These are phyloP conservation scores for Deroplatys truncata DNA, from an alignment of 2,888 invertebrate genomes.

Conservation along the genomic window DNA sequence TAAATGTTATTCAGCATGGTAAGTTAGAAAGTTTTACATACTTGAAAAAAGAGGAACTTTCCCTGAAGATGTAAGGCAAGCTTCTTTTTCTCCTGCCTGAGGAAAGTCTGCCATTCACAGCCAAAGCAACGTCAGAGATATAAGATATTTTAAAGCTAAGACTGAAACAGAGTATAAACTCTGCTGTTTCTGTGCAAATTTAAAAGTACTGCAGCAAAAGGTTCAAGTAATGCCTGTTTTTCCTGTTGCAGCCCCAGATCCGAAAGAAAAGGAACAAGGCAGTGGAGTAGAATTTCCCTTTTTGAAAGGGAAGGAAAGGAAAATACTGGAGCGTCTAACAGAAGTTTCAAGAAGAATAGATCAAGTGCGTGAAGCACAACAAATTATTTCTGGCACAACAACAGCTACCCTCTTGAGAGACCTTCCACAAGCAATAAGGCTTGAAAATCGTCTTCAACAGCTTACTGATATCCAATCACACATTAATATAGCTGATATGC, in stretches of 20 bases:
- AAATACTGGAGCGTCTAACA: slow-evolving; percentile 52
- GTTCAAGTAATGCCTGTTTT: slow-evolving; percentile 5
- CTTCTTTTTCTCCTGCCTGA: too few relatives aligned
- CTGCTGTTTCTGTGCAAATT: too few relatives aligned
- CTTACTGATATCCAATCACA: slow-evolving; percentile 57
- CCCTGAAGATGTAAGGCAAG: too few relatives aligned
- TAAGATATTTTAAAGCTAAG: too few relatives aligned
- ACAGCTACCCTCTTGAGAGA: slow-evolving; percentile 38
- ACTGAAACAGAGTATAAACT: too few relatives aligned
- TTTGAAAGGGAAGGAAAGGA: slow-evolving; percentile 56
- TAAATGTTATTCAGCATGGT: too few relatives aligned
- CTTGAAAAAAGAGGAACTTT: too few relatives aligned
- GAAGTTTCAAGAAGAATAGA: slow-evolving; percentile 37
- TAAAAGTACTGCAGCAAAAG: too few relatives aligned
- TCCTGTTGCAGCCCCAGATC: slow-evolving; percentile 39
- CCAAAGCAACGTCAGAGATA: too few relatives aligned
- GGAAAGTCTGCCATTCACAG: too few relatives aligned
- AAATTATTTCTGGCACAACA: not conserved
- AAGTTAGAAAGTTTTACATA: too few relatives aligned
- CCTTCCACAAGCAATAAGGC: slow-evolving; percentile 49
- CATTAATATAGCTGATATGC: slow-evolving; percentile 53
- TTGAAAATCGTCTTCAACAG: slow-evolving; percentile 59
- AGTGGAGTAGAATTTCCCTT: slow-evolving; percentile 58
- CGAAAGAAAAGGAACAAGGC: slow-evolving; percentile 48
- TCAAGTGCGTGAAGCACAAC: slow-evolving; percentile 34